Conservation (phyloP, 2,888 invertebrate species). For the Pollenia griseotomentosa region DNA sequence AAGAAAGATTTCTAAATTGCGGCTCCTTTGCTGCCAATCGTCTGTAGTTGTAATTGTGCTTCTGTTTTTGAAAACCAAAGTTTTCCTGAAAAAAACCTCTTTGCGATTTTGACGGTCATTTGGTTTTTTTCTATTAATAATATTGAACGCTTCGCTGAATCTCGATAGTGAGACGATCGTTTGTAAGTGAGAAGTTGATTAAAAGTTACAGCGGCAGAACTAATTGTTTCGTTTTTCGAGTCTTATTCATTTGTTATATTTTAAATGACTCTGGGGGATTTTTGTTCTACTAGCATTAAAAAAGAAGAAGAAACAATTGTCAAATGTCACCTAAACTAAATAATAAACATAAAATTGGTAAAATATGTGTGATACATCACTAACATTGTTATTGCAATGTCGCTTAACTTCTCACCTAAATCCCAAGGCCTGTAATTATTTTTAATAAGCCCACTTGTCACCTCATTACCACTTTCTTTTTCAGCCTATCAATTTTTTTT, state of each 20-base stretch:
- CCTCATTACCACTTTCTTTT: slow-evolving; percentile 55
- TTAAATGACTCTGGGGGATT: background rate
- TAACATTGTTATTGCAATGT: background rate
- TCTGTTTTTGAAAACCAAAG: no score
- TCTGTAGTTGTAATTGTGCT: no score
- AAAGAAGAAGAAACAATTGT: background rate
- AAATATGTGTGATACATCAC: slow-evolving; percentile 15
- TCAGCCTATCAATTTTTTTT: background rate
- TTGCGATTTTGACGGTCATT: slow-evolving; percentile 69
- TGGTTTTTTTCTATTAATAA: slow-evolving; percentile 64
- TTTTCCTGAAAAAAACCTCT: background rate
- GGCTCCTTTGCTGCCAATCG: no score
- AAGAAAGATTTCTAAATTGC: no score
- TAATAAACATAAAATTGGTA: background rate
- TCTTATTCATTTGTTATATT: slow-evolving; percentile 9
- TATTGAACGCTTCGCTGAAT: slow-evolving; percentile 60
- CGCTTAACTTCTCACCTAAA: slow-evolving; percentile 12
- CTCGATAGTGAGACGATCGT: slow-evolving; percentile 21
- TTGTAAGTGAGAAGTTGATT: slow-evolving; percentile 60
- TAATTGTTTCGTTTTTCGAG: slow-evolving; percentile 62
- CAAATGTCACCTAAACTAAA: slow-evolving; percentile 52
- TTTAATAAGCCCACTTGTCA: slow-evolving; percentile 55
- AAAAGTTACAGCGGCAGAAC: slow-evolving; percentile 73
- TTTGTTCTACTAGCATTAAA: background rate
- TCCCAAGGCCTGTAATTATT: slow-evolving; percentile 45